phyloP scores from a whole-genome alignment of 2,888 invertebrate species.

The Diaphora mendica region DNA sequence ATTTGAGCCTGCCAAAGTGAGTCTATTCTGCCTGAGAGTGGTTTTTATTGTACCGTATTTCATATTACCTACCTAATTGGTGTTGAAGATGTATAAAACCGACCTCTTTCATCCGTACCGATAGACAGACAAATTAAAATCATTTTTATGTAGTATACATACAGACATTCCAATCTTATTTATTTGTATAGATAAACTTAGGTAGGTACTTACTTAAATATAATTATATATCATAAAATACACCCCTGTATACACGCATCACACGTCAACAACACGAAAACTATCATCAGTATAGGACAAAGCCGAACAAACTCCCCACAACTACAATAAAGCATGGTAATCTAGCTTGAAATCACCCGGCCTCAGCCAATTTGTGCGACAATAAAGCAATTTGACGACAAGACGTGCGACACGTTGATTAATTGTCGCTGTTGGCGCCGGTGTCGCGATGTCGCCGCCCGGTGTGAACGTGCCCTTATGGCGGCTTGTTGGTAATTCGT shows the following conservation, averaged over 20 bases:
- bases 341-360: slow-evolving; percentile 61
- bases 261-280: slow-evolving; percentile 22
- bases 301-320: slow-evolving; percentile 42
- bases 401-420: slow-evolving; percentile 65
- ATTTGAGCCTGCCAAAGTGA: neutral
- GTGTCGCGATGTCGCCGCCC: slow-evolving; percentile 70
- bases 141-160: too few relatives aligned
- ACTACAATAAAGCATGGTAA: slow-evolving; percentile 50
- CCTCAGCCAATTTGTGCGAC: slow-evolving; percentile 59
- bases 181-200: neutral
- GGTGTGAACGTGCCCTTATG: slow-evolving; percentile 68
- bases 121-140: too few relatives aligned
- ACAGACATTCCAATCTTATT: too few relatives aligned
- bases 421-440: slow-evolving; percentile 56
- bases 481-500: slow-evolving; percentile 25
- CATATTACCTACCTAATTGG: too few relatives aligned
- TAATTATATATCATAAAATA: neutral
- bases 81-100: too few relatives aligned
- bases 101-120: too few relatives aligned
- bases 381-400: slow-evolving; percentile 56
- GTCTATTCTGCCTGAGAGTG: too few relatives aligned
- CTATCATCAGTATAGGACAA: slow-evolving; percentile 23
- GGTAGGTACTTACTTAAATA: neutral
- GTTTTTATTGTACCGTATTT: too few relatives aligned
- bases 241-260: slow-evolving; percentile 10